phyloP scores from a whole-genome alignment of 2,797 vertebrate genomes.

The Anabacerthia variegaticeps region DNA sequence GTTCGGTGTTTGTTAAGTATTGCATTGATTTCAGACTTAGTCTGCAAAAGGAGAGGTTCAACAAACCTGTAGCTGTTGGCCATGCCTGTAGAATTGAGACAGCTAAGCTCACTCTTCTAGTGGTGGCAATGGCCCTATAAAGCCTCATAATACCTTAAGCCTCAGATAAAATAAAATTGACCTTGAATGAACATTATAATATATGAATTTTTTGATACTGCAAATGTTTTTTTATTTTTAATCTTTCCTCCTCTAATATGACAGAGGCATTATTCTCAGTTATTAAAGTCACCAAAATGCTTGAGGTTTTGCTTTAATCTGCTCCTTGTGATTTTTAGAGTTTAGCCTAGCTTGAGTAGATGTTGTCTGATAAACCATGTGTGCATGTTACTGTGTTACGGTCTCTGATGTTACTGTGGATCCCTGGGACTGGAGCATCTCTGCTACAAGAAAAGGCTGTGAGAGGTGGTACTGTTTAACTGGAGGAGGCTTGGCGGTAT shows the following conservation, averaged over 20 bases:
- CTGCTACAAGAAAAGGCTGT: neutral
- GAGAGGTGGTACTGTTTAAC: neutral
- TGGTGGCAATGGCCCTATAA: neutral
- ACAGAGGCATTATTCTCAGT: neutral
- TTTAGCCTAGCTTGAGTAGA: neutral
- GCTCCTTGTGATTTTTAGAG: neutral
- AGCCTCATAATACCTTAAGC: neutral
- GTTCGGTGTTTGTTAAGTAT: neutral
- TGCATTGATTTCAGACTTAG: neutral
- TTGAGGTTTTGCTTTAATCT: neutral
- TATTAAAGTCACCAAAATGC: neutral
- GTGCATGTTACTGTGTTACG: neutral
- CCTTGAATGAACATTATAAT: neutral
- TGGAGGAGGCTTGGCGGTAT: neutral
- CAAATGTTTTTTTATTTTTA: neutral
- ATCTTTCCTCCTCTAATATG: neutral
- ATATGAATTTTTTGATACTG: neutral
- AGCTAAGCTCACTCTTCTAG: neutral
- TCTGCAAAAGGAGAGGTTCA: neutral
- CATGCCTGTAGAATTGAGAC: neutral
- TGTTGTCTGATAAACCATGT: neutral
- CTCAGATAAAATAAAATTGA: neutral
- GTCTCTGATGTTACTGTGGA: neutral
- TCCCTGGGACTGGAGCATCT: neutral
- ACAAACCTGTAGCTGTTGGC: neutral